Conservation (phyloP, 2,113 vertebrate species). For the Axis porcinus region DNA sequence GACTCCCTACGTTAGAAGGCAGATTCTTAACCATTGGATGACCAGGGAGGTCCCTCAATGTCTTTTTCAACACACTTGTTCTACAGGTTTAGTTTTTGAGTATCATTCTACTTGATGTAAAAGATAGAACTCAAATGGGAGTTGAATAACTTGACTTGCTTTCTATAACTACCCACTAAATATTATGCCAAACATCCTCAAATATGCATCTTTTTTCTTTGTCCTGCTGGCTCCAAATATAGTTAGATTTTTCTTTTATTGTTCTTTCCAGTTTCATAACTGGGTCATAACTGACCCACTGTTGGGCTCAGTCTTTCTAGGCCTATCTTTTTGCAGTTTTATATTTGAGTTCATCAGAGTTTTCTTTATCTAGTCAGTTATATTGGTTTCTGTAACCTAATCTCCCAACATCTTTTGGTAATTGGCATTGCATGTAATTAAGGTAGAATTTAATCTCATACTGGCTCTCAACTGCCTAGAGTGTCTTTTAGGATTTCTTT, state of each 20-base stretch:
- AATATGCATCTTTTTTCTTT: not conserved
- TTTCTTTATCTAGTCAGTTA: not conserved
- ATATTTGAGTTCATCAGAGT: not conserved
- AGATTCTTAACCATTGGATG: not conserved
- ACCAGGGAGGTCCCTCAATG: not conserved
- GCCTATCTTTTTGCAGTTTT: not conserved
- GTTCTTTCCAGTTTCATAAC: not conserved
- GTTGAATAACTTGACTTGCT: not conserved
- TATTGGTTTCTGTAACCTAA: not conserved
- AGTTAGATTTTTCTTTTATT: not conserved
- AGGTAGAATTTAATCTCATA: not conserved
- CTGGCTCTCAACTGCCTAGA: not conserved
- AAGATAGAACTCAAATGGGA: not conserved
- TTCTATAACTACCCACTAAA: not conserved
- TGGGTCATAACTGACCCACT: not conserved
- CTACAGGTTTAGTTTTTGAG: not conserved
- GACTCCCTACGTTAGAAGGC: not conserved
- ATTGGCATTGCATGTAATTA: not conserved
- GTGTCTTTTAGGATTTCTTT: not conserved
- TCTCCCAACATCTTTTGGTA: not conserved
- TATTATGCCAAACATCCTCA: not conserved
- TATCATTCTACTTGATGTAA: not conserved
- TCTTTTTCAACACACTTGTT: not conserved
- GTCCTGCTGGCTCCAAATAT: not conserved
- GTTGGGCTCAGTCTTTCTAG: not conserved